phyloP scores from a whole-genome alignment of 2,888 invertebrate genomes.

The Melieria omissa region DNA sequence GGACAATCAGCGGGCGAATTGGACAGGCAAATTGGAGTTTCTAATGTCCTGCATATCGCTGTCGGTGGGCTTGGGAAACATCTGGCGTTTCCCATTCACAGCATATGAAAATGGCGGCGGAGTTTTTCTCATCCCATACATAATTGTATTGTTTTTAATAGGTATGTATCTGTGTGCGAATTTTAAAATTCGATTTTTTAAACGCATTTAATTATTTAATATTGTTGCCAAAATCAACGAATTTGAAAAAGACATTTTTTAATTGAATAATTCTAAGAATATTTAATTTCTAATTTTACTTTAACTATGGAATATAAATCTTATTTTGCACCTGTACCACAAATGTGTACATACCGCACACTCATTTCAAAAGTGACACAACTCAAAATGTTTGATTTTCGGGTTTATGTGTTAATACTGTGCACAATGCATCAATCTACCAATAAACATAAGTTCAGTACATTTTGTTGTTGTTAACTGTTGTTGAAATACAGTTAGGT shows the following conservation, averaged over 20 bases:
- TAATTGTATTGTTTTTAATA: slow-evolving; percentile 75
- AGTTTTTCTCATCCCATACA: slow-evolving; percentile 79
- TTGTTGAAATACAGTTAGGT: no score
- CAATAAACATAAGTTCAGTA: no score
- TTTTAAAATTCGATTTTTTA: neutral
- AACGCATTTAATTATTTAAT: neutral
- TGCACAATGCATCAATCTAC: no score
- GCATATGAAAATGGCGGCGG: slow-evolving; percentile 81
- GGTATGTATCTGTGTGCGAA: slow-evolving; percentile 47
- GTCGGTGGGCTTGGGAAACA: slow-evolving; percentile 79
- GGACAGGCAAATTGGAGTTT: slow-evolving; percentile 77
- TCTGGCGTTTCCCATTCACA: slow-evolving; percentile 75
- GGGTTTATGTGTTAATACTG: no score
- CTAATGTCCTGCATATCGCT: slow-evolving; percentile 81
- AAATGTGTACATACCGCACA: neutral
- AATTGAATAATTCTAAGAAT: neutral
- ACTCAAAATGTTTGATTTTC: no score
- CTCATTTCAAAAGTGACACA: no score
- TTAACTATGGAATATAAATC: neutral
- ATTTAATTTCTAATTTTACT: neutral
- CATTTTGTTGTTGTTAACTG: no score
- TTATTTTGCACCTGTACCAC: neutral
- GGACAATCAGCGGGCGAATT: slow-evolving; percentile 55
- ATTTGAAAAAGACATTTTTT: neutral
- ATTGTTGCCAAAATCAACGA: neutral